A percentile compares a stretch with the other conserved stretches of the same genome.
Evolutionary conservation across 2,113 vertebrate species (phyloP).

Genomic region (Solea solea): DNA sequence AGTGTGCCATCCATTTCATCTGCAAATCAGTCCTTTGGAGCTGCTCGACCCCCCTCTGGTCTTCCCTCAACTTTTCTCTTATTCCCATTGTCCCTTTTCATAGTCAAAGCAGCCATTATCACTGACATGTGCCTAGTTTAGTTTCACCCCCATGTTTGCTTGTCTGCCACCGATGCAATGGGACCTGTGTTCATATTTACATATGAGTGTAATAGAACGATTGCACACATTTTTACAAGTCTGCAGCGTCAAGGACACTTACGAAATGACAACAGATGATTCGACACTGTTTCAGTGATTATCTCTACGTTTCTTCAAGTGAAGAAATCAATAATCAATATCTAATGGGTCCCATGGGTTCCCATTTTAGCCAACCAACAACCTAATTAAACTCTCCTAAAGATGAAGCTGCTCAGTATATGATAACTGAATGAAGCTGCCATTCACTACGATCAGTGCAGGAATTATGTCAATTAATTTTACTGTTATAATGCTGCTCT

Average conservation of each 20-base stretch:
- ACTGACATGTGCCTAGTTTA: conserved; percentile 40
- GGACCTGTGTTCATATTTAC: not conserved
- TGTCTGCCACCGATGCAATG: not conserved
- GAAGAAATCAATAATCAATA: conserved; percentile 42
- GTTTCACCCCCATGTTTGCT: conserved; percentile 30
- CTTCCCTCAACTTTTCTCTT: conserved; percentile 64
- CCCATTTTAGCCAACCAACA: conserved; percentile 1
- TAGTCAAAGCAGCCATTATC: conserved; percentile 49
- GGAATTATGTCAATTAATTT: not conserved
- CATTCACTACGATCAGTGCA: not conserved
- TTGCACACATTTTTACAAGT: conserved; percentile 6
- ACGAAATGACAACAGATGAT: conserved; percentile 10
- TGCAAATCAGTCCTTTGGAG: conserved; percentile 91
- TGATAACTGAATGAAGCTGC: conserved; percentile 12
- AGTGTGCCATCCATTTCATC: conserved; percentile 96
- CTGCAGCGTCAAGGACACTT: not conserved
- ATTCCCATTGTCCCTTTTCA: conserved; percentile 62
- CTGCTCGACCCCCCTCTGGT: conserved; percentile 74
- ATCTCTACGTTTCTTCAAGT: not conserved
- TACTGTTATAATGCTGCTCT: not conserved
- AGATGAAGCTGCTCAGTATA: conserved; percentile 24
- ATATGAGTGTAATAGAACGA: not conserved
- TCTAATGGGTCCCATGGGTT: conserved; percentile 28
- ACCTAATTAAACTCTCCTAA: conserved; percentile 9
- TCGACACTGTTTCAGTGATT: not conserved